Evolutionary conservation across 2,797 vertebrate genomes (phyloP), one percentile per base, ranked within the genome.

Genomic region (Parauchenoglanis ngamensis): DNA sequence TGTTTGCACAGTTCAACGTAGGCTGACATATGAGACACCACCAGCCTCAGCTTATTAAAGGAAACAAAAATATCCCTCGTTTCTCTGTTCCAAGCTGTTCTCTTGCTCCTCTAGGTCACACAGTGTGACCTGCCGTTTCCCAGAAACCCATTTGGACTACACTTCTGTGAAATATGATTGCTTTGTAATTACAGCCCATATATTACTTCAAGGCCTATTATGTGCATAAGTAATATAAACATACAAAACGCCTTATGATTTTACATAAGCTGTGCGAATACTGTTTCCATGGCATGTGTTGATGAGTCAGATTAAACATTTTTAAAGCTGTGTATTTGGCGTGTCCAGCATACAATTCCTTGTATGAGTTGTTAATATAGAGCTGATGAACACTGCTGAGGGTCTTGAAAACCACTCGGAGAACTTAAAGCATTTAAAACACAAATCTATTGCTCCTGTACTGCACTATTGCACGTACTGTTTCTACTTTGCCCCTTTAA

Each of bases 141-240:
- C 86, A 79, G 88, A 90, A 87, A 35, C 4, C 40, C 56, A 35
- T 85, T 56, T 76, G 17, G 19, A 70, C 28, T 31, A 57, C 68
- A 11, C 54, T 76, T 59, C 23, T 31, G 65, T 70, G 67, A 70
- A 70, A 88, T 67, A 46, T 80, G 52, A 86, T 87, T 88, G 54
- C 59, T 44, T 87, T 80, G 70, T 77, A 85, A 88, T 84, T 87
- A 85, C 10, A 67, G 57, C 28, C 63, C 82, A 12, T 79, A 35
- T 78, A 35, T 79, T 90, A 88, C 44, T 85, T 46, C 46, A 40
- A 84, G 21, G 73, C 63, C 28, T 25, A 28, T 86, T 89, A 31
- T 78, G 57, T 80, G 23, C 21, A 44, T n/a, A 61, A 80, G 57
- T 80, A n/a, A 25, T 44, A 80, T 15, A n/a, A 61, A 35, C 1